Base-by-base conservation (phyloP, 2,888 invertebrate species). In the Digitonthophagus gazella region DNA sequence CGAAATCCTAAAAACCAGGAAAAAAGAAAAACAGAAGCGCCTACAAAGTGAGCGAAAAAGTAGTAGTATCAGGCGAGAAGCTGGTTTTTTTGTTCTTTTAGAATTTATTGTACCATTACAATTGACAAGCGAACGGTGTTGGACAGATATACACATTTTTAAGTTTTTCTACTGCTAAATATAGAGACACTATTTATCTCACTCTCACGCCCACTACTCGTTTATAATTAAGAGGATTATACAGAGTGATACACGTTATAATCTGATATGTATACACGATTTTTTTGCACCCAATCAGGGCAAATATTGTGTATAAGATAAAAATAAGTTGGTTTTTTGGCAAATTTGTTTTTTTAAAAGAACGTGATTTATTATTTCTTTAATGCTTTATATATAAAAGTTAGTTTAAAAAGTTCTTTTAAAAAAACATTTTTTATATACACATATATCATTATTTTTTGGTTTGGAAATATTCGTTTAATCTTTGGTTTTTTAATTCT, bases 101-200 rank as follows among this genome's bases (percentile, higher is more conserved):
- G 76, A 76, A 77, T 79, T 78, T 81, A 81, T 81, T 81, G 81
- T 81, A 80, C 78, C 75, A 73, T 76, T 78, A 76, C 78, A 79
- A 81, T 81, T 81, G 81, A 81, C 81, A 80, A 81, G 80, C 80
- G 75, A 76, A 78, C 80, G 79, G 76, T 78, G 78, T 79, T 80
- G 80, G 80, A 79, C 80, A 80, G 78, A 78, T 75, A 77, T 72
- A 77, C 74, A 74, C 73, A 19, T 61, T 1, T 54, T 54, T 58
- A 15, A 15, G 15, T 58, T 44, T 11, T 44, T 8, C 28, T 8
- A 6, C 28, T 44, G 11, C 28, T 11, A 44, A 44, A 11, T 8
- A 44, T 44, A 44, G 28, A 22, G 3, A 4, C 6, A 22, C 6
- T 44, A 8, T 44, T 44, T 8, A 8, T 44, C 11, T 44, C 11